Percentiles rank a stretch among this genome's conserved stretches.
Evolutionary conservation across 2,888 invertebrate species (phyloP).

Genomic region (Papilio protenor): DNA sequence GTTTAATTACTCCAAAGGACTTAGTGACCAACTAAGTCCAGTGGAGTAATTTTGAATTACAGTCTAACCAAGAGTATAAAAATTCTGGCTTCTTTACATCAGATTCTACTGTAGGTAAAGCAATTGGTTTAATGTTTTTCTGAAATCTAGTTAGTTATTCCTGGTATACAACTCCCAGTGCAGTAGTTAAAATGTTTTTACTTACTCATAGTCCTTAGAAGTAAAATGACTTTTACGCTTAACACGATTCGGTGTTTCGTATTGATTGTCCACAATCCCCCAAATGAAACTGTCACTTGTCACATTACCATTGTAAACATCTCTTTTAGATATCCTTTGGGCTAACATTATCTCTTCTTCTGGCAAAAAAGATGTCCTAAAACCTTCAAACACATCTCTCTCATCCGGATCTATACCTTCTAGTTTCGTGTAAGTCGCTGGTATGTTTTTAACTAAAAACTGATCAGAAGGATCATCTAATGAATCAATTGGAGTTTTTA

Average conservation of each 20-base stretch:
- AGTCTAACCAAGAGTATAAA: no score
- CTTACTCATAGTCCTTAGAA: slow-evolving; percentile 70
- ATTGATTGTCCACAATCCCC: slow-evolving; percentile 55
- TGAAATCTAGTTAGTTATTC: no score
- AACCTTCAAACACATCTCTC: slow-evolving; percentile 84
- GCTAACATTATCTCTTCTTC: slow-evolving; percentile 79
- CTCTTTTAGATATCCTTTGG: slow-evolving; percentile 54
- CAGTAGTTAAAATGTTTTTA: slow-evolving; percentile 37
- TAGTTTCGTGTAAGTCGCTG: slow-evolving; percentile 67
- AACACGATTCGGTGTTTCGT: slow-evolving; percentile 60
- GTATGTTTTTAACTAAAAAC: slow-evolving; percentile 68
- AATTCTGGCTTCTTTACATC: no score
- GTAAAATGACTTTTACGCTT: slow-evolving; percentile 71
- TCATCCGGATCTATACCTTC: slow-evolving; percentile 82
- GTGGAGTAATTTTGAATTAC: no score
- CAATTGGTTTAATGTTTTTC: no score
- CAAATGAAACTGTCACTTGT: slow-evolving; percentile 68
- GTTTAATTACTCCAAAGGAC: no score
- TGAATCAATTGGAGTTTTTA: slow-evolving; percentile 59
- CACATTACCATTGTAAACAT: slow-evolving; percentile 61
- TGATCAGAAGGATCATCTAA: slow-evolving; percentile 72
- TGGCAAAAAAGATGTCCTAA: slow-evolving; percentile 86
- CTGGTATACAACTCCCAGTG: not conserved
- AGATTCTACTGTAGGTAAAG: no score
- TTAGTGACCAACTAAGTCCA: no score